phyloP scores from a whole-genome alignment of 2,797 vertebrate genomes.

The Parambassis ranga region DNA sequence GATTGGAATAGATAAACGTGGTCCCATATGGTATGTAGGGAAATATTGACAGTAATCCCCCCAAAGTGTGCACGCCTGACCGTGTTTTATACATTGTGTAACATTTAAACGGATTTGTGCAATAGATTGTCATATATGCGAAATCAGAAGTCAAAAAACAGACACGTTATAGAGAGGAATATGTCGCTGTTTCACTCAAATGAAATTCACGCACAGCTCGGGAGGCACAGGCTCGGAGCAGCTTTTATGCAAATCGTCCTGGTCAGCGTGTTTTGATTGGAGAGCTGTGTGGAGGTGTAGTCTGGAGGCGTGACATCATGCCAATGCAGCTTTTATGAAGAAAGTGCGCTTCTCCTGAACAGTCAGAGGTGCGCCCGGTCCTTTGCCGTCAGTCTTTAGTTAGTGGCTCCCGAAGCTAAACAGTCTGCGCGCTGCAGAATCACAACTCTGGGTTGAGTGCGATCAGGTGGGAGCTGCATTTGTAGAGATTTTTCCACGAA shows the following conservation, averaged over 20 bases:
- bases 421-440: slow-evolving; percentile 29
- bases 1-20: background rate
- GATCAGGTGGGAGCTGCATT: slow-evolving; percentile 3
- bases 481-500: slow-evolving; percentile 11
- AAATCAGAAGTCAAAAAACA: background rate
- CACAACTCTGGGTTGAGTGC: slow-evolving; percentile 7
- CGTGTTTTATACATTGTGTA: background rate
- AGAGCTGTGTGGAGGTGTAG: slow-evolving; percentile 71
- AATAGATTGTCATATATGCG: background rate
- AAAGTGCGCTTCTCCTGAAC: slow-evolving; percentile 68
- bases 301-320: slow-evolving; percentile 69
- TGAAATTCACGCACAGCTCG: slow-evolving; percentile 48
- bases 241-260: slow-evolving; percentile 70
- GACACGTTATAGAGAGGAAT: background rate
- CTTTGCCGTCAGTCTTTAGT: slow-evolving; percentile 5
- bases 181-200: slow-evolving; percentile 45
- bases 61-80: background rate
- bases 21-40: background rate
- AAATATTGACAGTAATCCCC: background rate
- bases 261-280: slow-evolving; percentile 67
- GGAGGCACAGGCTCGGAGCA: slow-evolving; percentile 35
- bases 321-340: slow-evolving; percentile 75
- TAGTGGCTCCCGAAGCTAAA: slow-evolving; percentile 7
- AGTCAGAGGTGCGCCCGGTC: slow-evolving; percentile 63
- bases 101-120: background rate